phyloP scores from a whole-genome alignment of 64 coral and sea anemone species.

The Pocillopora verrucosa region DNA sequence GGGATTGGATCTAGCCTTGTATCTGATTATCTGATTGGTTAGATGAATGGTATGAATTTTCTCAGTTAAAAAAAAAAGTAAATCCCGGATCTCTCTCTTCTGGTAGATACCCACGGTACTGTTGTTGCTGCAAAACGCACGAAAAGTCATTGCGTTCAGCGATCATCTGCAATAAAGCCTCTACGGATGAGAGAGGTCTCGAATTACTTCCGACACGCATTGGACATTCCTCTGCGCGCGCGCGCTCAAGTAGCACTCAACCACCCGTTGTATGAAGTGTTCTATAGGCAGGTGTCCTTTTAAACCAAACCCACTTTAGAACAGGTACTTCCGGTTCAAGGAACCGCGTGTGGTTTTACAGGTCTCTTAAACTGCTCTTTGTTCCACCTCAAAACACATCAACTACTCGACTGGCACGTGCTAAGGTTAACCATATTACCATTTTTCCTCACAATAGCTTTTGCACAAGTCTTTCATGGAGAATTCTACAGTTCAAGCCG shows the following conservation, averaged over 20 bases:
- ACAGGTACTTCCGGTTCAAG: slow-evolving; percentile 9
- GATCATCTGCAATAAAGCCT: no score
- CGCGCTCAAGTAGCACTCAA: background rate
- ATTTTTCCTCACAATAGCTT: background rate
- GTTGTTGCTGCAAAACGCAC: no score
- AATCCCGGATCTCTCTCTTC: no score
- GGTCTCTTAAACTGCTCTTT: slow-evolving; percentile 17
- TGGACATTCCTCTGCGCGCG: background rate
- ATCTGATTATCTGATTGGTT: no score
- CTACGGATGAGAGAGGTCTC: no score
- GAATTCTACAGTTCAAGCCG: background rate
- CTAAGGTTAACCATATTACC: slow-evolving; percentile 5
- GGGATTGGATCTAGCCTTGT: no score
- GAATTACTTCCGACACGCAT: no score
- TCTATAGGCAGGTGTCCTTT: background rate
- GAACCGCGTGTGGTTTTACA: background rate
- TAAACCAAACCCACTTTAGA: background rate
- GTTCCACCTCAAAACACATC: slow-evolving; percentile 16
- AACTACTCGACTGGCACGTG: background rate
- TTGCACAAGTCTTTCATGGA: background rate
- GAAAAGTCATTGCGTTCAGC: no score
- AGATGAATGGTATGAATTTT: no score
- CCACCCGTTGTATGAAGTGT: background rate
- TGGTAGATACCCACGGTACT: no score
- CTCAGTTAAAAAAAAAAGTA: no score